Evolutionary conservation across 2,888 invertebrate genomes (phyloP).

Genomic region (Nemurella pictetii): DNA sequence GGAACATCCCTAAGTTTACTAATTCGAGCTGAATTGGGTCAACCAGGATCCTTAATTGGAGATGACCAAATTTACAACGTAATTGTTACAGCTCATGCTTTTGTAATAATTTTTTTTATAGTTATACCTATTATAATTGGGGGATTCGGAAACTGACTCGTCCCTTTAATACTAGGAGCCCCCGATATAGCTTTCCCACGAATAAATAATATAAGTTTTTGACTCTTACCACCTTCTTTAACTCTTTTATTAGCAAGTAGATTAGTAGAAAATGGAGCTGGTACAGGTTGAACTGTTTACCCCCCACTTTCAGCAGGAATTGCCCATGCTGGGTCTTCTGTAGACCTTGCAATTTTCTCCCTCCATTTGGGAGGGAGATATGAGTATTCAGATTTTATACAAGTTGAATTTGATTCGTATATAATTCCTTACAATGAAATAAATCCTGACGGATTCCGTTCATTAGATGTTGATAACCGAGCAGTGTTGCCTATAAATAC

Average conservation of each 20-base stretch:
- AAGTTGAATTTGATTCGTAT: slow-evolving; percentile 65
- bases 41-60: background rate
- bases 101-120: slow-evolving; percentile 1
- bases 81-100: background rate
- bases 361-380: slow-evolving; percentile 73
- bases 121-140: background rate
- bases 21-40: background rate
- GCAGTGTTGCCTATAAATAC: slow-evolving; percentile 61
- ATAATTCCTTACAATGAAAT: slow-evolving; percentile 58
- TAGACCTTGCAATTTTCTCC: slow-evolving; percentile 77
- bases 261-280: slow-evolving; percentile 69
- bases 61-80: background rate
- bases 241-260: slow-evolving; percentile 65
- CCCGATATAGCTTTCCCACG: slow-evolving; percentile 50
- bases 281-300: slow-evolving; percentile 79
- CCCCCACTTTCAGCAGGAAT: slow-evolving; percentile 68
- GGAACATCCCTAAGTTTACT: background rate
- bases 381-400: slow-evolving; percentile 65
- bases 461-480: slow-evolving; percentile 68
- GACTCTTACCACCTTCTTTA: slow-evolving; percentile 69
- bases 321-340: slow-evolving; percentile 67
- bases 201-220: background rate
- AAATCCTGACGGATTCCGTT: slow-evolving; percentile 55
- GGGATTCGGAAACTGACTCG: background rate
- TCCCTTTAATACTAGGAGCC: slow-evolving; percentile 63